Evolutionary conservation across 2,113 vertebrate genomes (phyloP).

Genomic region (Clarias magur): DNA sequence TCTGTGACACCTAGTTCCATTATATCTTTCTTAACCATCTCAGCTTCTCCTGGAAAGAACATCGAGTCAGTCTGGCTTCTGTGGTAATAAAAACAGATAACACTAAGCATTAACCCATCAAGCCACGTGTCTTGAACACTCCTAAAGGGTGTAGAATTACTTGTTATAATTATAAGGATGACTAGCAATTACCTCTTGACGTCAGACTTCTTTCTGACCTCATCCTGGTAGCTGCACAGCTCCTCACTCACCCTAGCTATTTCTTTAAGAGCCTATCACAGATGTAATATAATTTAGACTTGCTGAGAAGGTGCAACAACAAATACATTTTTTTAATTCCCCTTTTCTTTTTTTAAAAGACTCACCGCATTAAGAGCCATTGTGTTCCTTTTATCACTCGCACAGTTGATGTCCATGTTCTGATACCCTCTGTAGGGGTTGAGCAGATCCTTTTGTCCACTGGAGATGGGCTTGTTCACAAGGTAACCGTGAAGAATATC

Average conservation of each 20-base stretch:
- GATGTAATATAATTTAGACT: constrained; percentile 18
- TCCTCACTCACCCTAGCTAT: constrained; percentile 95
- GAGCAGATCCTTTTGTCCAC: constrained; percentile 39
- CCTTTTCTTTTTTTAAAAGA: constrained; percentile 42
- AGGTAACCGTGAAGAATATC: constrained; percentile 50
- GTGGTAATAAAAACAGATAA: constrained; percentile 42
- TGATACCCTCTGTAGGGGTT: constrained; percentile 43
- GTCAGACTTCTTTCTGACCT: constrained; percentile 81
- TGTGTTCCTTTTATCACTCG: constrained; percentile 74
- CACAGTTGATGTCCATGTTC: constrained; percentile 57
- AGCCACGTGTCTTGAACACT: constrained; percentile 1
- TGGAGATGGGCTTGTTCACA: constrained; percentile 40
- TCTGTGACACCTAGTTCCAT: constrained; percentile 60
- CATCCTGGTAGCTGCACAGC: constrained; percentile 94
- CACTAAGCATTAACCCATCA: constrained; percentile 26
- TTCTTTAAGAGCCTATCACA: constrained; percentile 89
- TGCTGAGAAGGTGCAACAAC: constrained; percentile 31
- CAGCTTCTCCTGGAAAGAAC: constrained; percentile 67
- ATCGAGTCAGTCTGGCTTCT: constrained; percentile 62
- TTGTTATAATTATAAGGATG: constrained; percentile 4
- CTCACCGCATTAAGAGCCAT: constrained; percentile 88
- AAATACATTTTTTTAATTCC: background rate
- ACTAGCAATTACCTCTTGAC: constrained; percentile 76
- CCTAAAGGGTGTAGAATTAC: constrained; percentile 15
- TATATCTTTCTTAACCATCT: constrained; percentile 61